Evolutionary conservation across 2,888 invertebrate genomes (phyloP), one percentile per base, ranked within the genome.

Genomic region (Agonopterix subpropinquella): DNA sequence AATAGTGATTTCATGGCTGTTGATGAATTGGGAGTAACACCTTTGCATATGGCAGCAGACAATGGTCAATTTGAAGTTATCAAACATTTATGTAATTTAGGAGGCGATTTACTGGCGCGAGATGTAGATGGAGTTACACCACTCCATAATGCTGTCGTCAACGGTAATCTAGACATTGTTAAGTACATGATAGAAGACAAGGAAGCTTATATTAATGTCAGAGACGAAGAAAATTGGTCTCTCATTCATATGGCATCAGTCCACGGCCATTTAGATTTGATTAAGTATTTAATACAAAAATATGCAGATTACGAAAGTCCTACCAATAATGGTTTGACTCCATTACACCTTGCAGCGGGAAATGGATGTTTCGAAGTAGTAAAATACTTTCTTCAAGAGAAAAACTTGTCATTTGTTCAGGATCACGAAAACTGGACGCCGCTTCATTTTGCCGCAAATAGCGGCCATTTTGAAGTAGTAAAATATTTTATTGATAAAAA

Each of bases 31-130:
- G 50, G 50, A 18, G 45, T 45, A 7, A 11, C 36, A 9, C 47
- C 47, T 1, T 28, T 50, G 39, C 50, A 50, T 15, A 47, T 11
- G 36, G 50, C 50, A 1, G 28, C 15, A n/a, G 41, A 7, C 10
- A 41, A 37, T 7, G 47, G 44, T 13, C 11, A 47, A 15, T 8
- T 41, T 9, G 36, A 44, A 10, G 41, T 41, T 37, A 41, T 47
- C 4, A 35, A 36, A 39, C 35, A 35, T 5, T 36, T 50, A 2
- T 11, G 45, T 35, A 28, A 36, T 10, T 2, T 43, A 7, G n/a
- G 43, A 8, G 46, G 37, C 5, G 36, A 47, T 35, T 8, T 50
- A 1, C 43, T 43, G 35, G 18, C 45, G 36, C 46, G 18, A 36
- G 43, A 50, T 18, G 37, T 9, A 4, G 7, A 9, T 5, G 50